Conservation (phyloP, 2,888 invertebrate species). For the Parnassius mnemosyne region DNA sequence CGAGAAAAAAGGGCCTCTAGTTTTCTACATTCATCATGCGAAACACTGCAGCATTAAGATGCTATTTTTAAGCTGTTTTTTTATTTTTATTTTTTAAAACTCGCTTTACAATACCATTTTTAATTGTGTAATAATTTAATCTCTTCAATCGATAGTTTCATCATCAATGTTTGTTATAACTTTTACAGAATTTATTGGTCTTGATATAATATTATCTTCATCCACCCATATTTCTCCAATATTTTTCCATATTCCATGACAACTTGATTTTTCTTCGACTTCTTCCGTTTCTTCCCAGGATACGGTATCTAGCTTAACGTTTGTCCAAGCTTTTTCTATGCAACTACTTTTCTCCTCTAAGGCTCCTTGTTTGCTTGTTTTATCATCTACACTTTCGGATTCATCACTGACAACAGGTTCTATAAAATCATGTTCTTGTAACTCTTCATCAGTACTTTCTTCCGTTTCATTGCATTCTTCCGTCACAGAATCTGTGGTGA, state of each 20-base stretch:
- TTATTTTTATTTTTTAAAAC: no score
- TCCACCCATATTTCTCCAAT: conserved; percentile 44
- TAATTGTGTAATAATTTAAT: background rate
- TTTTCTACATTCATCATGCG: no score
- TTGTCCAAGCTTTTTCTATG: conserved; percentile 26
- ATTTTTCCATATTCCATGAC: conserved; percentile 39
- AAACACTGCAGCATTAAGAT: no score
- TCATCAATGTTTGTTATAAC: background rate
- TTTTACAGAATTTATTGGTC: conserved; percentile 23
- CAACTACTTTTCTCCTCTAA: conserved; percentile 26
- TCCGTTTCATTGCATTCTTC: conserved; percentile 2
- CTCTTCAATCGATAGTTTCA: background rate
- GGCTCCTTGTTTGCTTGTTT: conserved; percentile 20
- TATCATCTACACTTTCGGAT: conserved; percentile 14
- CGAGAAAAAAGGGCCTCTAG: no score
- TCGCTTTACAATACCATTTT: no score
- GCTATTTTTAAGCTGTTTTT: no score
- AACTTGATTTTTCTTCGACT: conserved; percentile 25
- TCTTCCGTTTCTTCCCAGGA: conserved; percentile 45
- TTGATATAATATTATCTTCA: conserved; percentile 42
- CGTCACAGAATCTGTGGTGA: conserved; percentile 9
- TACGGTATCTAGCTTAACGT: conserved; percentile 34
- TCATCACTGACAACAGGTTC: conserved; percentile 24
- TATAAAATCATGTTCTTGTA: background rate
- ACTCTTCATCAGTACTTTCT: background rate